phyloP scores from a whole-genome alignment of 2,797 vertebrate genomes.

The Sciurus vulgaris region DNA sequence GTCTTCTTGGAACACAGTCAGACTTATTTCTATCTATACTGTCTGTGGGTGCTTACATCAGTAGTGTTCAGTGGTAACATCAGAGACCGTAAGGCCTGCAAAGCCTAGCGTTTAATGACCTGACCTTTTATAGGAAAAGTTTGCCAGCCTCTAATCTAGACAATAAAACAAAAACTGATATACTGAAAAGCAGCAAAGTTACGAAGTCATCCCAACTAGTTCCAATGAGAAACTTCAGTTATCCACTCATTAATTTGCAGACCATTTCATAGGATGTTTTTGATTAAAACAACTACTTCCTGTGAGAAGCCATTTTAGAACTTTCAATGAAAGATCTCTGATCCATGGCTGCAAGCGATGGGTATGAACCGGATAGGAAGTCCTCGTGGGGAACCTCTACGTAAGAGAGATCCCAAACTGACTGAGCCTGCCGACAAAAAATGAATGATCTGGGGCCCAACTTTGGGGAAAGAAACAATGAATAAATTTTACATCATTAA shows the following conservation, averaged over 20 bases:
- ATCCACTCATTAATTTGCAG: neutral
- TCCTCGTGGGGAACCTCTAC: neutral
- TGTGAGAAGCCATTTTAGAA: neutral
- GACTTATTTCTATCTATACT: neutral
- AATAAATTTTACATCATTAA: neutral
- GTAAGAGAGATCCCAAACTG: neutral
- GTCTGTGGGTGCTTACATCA: neutral
- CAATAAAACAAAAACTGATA: neutral
- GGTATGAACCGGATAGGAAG: neutral
- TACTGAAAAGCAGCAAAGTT: neutral
- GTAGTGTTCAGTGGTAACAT: neutral
- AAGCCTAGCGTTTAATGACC: neutral
- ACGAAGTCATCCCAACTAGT: neutral
- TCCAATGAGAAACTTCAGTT: neutral
- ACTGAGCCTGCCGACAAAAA: neutral
- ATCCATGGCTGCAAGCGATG: neutral
- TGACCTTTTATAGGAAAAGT: neutral
- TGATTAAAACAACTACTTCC: neutral
- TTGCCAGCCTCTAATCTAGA: neutral
- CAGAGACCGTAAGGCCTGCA: neutral
- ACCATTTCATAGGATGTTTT: neutral
- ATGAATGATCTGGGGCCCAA: neutral
- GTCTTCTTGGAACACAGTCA: neutral
- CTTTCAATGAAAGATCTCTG: neutral
- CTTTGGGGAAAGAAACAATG: neutral